Conservation (phyloP, 2,113 vertebrate species). For the Sinosuthora webbiana region DNA sequence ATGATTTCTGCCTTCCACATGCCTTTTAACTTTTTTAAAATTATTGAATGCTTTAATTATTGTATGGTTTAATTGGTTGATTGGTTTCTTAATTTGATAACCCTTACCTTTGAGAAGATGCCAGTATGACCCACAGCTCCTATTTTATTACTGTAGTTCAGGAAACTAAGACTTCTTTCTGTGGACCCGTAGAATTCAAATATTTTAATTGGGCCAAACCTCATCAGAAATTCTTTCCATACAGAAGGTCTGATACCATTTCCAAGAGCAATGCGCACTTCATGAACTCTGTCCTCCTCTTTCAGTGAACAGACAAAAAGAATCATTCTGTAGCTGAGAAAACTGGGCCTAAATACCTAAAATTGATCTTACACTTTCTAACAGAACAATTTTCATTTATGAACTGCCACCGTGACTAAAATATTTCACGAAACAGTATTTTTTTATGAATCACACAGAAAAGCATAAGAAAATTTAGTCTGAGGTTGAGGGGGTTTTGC, state of each 20-base stretch:
- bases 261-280: conserved; percentile 68
- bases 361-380: not conserved
- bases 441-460: not conserved
- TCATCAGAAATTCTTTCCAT: conserved; percentile 75
- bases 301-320: conserved; percentile 39
- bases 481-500: not conserved
- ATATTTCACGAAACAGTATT: not conserved
- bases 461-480: not conserved
- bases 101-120: conserved; percentile 64
- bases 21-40: not conserved
- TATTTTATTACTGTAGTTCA: conserved; percentile 75
- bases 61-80: not conserved
- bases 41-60: not conserved
- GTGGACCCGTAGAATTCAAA: conserved; percentile 77
- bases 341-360: not conserved
- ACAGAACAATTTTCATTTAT: not conserved
- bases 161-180: conserved; percentile 72
- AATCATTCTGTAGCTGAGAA: not conserved
- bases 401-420: not conserved
- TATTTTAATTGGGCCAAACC: conserved; percentile 73
- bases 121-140: conserved; percentile 71
- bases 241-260: conserved; percentile 72
- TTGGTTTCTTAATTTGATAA: not conserved
- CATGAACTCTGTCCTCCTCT: conserved; percentile 71
- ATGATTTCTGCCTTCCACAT: not conserved